A percentile compares a stretch with the other conserved stretches of the same genome.
phyloP scores from a whole-genome alignment of 2,888 invertebrate species.

The Ypsolopha sequella region DNA sequence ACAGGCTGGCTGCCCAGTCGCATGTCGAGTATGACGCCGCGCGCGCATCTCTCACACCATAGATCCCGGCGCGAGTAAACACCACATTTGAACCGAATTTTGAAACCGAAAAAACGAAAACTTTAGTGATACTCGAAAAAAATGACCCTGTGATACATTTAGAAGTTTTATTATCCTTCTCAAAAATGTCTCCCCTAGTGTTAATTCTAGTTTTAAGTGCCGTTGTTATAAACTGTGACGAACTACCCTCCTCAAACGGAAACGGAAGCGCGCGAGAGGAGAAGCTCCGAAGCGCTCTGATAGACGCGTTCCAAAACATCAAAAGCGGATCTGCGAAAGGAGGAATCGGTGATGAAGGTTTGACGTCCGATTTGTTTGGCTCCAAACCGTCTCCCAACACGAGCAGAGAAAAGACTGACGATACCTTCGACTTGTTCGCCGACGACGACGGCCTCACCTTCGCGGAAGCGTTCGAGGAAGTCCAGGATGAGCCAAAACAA shows the following conservation, averaged over 20 bases:
- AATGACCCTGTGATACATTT: slow-evolving; percentile 1
- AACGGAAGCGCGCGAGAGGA: slow-evolving; percentile 51
- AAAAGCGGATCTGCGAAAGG: slow-evolving; percentile 55
- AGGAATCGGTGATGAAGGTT: slow-evolving; percentile 40
- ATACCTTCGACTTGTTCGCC: slow-evolving; percentile 45
- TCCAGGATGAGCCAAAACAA: slow-evolving; percentile 25
- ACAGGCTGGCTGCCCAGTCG: slow-evolving; percentile 33
- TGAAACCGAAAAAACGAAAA: slow-evolving; percentile 11
- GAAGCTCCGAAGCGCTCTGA: slow-evolving; percentile 50
- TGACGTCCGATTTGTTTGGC: slow-evolving; percentile 37
- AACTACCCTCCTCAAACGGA: slow-evolving; percentile 28
- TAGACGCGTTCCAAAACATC: slow-evolving; percentile 61
- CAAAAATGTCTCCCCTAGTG: slow-evolving; percentile 34
- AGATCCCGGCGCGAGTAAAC: slow-evolving; percentile 8
- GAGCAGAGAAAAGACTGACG: slow-evolving; percentile 28
- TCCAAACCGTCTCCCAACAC: slow-evolving; percentile 27
- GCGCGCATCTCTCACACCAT: slow-evolving; percentile 36
- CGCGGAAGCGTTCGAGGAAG: slow-evolving; percentile 39
- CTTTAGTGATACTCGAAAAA: slow-evolving; percentile 2
- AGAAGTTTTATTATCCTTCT: slow-evolving; percentile 4
- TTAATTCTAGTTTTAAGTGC: slow-evolving; percentile 37
- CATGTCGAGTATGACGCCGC: slow-evolving; percentile 48
- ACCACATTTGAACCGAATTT: slow-evolving; percentile 5
- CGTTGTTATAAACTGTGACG: slow-evolving; percentile 33
- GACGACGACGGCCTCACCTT: slow-evolving; percentile 56